Conservation (phyloP, 2,797 vertebrate genomes). For the Calcarius lapponicus region DNA sequence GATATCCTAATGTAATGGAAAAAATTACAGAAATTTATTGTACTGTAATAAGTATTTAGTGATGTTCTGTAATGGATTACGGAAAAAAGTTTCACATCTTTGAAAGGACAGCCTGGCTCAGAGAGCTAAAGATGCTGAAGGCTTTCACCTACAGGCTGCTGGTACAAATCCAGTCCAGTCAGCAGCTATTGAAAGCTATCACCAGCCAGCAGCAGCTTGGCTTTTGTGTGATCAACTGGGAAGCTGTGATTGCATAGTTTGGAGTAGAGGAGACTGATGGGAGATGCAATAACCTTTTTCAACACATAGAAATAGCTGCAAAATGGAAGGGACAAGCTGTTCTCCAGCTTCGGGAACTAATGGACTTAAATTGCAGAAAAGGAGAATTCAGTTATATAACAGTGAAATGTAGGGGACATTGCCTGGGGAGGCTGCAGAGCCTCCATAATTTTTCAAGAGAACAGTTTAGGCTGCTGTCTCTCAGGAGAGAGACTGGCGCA, state of each 20-base stretch:
- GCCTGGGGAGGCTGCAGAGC: background rate
- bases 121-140: background rate
- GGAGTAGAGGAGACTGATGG: background rate
- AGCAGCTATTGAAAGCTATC: slow-evolving; percentile 44
- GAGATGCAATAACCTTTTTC: background rate
- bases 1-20: background rate
- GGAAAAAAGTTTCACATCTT: background rate
- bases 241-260: slow-evolving; percentile 25
- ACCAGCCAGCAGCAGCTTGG: slow-evolving; percentile 1
- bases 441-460: background rate
- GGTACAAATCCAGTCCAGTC: slow-evolving; percentile 26
- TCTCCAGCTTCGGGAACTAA: background rate
- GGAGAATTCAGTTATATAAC: background rate
- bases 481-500: background rate
- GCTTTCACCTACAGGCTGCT: background rate
- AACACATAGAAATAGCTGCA: slow-evolving; percentile 3
- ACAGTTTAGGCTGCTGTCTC: background rate
- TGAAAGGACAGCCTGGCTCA: background rate
- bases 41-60: background rate
- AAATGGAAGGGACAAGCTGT: background rate
- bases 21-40: slow-evolving; percentile 36
- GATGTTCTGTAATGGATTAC: background rate
- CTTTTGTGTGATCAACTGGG: slow-evolving; percentile 6
- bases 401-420: background rate
- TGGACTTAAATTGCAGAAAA: background rate